Conservation (phyloP, 1,140 invertebrate species). For the Lucilia cuprina region DNA sequence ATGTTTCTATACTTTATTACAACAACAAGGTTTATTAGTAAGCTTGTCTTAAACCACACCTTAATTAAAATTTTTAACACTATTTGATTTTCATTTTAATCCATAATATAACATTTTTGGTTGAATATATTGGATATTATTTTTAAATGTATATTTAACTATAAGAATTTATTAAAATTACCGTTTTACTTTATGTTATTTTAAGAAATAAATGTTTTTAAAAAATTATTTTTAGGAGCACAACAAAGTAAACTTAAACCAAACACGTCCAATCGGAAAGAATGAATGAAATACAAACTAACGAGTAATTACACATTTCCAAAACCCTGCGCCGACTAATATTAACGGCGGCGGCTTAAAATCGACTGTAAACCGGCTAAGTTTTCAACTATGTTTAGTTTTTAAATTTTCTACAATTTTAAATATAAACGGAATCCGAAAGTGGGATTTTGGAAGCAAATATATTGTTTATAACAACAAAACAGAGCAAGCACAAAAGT, state of each 20-base stretch:
- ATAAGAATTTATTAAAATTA: not conserved
- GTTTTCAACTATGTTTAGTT: too few relatives aligned
- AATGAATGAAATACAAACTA: not conserved
- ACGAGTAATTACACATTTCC: not conserved
- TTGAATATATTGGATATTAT: too few relatives aligned
- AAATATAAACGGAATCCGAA: too few relatives aligned
- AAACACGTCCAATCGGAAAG: slow-evolving; percentile 5
- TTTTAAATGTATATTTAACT: not conserved
- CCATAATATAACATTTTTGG: too few relatives aligned
- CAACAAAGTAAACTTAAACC: not conserved
- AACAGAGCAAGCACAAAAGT: too few relatives aligned
- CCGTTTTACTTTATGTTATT: not conserved
- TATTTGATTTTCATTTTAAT: too few relatives aligned
- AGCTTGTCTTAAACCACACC: slow-evolving; percentile 38
- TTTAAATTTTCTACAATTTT: too few relatives aligned
- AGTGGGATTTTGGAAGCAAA: too few relatives aligned
- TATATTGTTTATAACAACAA: too few relatives aligned
- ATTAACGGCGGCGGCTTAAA: too few relatives aligned
- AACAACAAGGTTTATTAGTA: not conserved
- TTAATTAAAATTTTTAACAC: slow-evolving; percentile 18
- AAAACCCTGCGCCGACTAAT: too few relatives aligned
- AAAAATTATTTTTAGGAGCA: not conserved
- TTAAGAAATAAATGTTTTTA: not conserved
- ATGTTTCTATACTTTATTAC: not conserved
- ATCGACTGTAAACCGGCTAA: too few relatives aligned